Evolutionary conservation across 64 coral and sea anemone species (phyloP).

Genomic region (Trachythela sp.): DNA sequence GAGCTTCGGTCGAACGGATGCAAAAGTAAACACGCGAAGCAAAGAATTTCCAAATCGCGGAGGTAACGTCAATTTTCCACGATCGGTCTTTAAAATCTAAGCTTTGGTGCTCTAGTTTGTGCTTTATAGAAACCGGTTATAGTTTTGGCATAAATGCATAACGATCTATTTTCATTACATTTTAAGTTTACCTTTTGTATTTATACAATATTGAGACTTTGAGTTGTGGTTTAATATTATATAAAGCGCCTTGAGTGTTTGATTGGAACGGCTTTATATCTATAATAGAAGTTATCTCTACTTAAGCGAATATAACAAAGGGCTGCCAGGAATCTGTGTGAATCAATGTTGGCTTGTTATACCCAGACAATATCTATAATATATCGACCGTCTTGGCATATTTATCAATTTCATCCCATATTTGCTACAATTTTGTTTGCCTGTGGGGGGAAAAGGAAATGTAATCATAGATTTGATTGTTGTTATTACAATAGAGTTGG

Average conservation of each 20-base stretch:
- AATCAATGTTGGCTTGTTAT: neutral
- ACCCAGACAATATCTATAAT: neutral
- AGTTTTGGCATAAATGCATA: neutral
- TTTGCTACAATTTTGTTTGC: neutral
- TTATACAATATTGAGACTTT: neutral
- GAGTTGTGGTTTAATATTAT: neutral
- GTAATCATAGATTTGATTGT: neutral
- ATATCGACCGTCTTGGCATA: neutral
- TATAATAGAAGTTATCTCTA: neutral
- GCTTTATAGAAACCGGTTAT: neutral
- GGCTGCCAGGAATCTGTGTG: neutral
- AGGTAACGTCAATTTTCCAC: neutral
- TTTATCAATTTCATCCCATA: neutral
- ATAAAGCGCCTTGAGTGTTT: neutral
- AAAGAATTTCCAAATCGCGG: neutral
- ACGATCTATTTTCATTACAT: neutral
- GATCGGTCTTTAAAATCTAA: neutral
- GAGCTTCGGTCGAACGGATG: neutral
- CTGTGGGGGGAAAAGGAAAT: neutral
- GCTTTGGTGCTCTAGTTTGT: neutral
- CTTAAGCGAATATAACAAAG: neutral
- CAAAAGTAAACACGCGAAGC: neutral
- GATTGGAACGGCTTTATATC: neutral
- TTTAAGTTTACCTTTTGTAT: neutral
- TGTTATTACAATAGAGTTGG: neutral